Conservation (phyloP, 2,888 invertebrate genomes). For the Hartigia nigra region DNA sequence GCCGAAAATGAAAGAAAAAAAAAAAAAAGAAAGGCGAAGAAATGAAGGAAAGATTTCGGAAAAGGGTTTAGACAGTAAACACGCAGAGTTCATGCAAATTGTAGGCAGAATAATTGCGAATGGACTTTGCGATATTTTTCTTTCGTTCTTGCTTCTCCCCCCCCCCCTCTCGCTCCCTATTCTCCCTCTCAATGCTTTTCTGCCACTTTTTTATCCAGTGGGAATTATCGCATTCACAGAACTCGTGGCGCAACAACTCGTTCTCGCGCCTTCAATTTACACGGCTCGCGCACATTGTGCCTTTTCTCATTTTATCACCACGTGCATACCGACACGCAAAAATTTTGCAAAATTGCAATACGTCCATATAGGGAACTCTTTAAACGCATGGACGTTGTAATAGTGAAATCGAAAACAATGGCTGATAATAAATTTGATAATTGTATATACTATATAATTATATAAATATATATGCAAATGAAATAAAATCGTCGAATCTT, state of each 20-base stretch:
- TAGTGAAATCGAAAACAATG: not conserved
- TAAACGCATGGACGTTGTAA: not conserved
- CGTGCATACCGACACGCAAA: not conserved
- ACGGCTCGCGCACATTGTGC: not conserved
- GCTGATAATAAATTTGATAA: constrained; percentile 4
- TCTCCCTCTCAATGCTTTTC: not conserved
- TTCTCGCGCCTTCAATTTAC: not conserved
- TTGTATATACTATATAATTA: constrained; percentile 10
- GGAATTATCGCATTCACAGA: not conserved
- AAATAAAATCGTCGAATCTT: constrained; percentile 4
- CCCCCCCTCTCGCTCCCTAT: too few species aligned
- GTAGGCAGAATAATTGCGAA: not conserved
- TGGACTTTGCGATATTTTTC: not conserved
- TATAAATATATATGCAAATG: constrained; percentile 9
- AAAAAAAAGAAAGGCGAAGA: not conserved
- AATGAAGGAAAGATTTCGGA: not conserved
- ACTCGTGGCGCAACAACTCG: not conserved
- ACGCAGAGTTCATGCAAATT: not conserved
- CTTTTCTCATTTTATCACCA: not conserved
- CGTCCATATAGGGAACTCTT: not conserved
- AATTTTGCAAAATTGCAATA: not conserved
- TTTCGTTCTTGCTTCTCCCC: not conserved
- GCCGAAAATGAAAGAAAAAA: not conserved
- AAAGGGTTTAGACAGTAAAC: not conserved
- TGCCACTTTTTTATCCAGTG: not conserved